These are phyloP conservation scores for Orientallactaga sibirica DNA, from an alignment of 2,797 vertebrate species.

Conservation along the genomic window DNA sequence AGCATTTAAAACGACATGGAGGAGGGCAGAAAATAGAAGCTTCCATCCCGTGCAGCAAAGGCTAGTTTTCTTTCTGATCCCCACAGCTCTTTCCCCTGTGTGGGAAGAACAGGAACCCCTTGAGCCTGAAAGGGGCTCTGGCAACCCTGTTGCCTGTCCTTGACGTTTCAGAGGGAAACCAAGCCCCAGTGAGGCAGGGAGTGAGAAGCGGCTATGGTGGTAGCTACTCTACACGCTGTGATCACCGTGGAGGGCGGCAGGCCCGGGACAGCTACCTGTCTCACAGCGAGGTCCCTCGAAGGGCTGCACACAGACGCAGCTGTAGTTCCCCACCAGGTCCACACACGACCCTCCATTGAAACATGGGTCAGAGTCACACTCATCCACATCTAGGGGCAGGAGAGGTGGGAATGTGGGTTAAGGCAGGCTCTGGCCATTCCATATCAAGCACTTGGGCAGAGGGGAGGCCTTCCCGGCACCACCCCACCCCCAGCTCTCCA, in stretches of 20 bases:
- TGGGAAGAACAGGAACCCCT: not conserved
- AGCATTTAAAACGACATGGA: not conserved
- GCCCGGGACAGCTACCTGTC: conserved; percentile 89
- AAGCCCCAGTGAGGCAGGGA: too few relatives aligned
- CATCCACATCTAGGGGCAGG: conserved; percentile 90
- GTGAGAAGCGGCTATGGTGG: not conserved
- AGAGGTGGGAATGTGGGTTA: not conserved
- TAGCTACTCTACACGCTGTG: not conserved
- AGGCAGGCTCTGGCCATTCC: not conserved
- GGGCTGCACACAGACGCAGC: conserved; percentile 91
- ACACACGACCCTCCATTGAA: conserved; percentile 93
- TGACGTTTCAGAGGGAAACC: not conserved
- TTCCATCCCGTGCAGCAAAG: not conserved
- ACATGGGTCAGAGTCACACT: conserved; percentile 94
- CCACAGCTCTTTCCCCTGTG: fast-evolving
- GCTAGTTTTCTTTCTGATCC: not conserved
- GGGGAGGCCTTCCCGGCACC: not conserved
- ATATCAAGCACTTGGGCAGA: not conserved
- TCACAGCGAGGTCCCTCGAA: conserved; percentile 94
- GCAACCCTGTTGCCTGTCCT: too few relatives aligned
- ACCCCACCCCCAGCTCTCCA: not conserved
- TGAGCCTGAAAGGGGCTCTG: not conserved
- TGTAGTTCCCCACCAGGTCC: conserved; percentile 91
- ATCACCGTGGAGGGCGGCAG: not conserved
- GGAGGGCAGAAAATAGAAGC: not conserved